Base-by-base conservation (phyloP, 2,113 vertebrate species). In the Nycticebus coucang region DNA sequence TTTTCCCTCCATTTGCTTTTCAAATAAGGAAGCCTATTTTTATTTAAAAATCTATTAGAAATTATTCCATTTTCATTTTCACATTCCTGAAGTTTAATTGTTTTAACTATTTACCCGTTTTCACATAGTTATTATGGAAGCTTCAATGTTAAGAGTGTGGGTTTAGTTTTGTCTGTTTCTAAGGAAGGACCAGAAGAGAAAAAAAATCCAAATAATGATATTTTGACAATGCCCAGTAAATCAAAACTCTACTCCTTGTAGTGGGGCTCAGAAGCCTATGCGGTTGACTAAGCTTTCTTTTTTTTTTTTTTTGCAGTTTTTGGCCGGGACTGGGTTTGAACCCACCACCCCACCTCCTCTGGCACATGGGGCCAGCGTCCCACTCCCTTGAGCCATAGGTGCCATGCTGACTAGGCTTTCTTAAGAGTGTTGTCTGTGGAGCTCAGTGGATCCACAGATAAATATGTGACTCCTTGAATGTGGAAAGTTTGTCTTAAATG, bases 121-220 rank as follows among this genome's bases (percentile, higher is more conserved):
- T 85, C n/a, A 85, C 57, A 24, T 89, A 55, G 22, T 72, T 62
- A 9, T 92, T 78, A 33, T 21, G 14, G 57, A 89, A 93, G 28
- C 28, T 84, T 81, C 41, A 71, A 11, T 68, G 50, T 77, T 88
- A 28, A 5, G 0, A n/a, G 5, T 83, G 53, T 79, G 26, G 28
- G 15, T 64, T 88, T 83, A 77, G 41, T 69, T 95, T 71, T 45
- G 19, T 95, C 75, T 92, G 85, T 95, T 66, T 85, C 35, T 66
- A 66, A 59, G 35, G 60, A 81, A 81, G 81, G 81, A 21, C 24
- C 13, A 68, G 86, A 30, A 57, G 45, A 85, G 45, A 89, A 72
- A 72, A 37, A 78, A 57, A 60, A 62, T 80, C 19, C 24, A 45
- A 93, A 71, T 71, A 79, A 35, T 45, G 37, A 17, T 80, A 71